Evolutionary conservation across 2,113 vertebrate genomes (phyloP), one percentile per base, ranked within the genome.

Genomic region (Festucalex cinctus): DNA sequence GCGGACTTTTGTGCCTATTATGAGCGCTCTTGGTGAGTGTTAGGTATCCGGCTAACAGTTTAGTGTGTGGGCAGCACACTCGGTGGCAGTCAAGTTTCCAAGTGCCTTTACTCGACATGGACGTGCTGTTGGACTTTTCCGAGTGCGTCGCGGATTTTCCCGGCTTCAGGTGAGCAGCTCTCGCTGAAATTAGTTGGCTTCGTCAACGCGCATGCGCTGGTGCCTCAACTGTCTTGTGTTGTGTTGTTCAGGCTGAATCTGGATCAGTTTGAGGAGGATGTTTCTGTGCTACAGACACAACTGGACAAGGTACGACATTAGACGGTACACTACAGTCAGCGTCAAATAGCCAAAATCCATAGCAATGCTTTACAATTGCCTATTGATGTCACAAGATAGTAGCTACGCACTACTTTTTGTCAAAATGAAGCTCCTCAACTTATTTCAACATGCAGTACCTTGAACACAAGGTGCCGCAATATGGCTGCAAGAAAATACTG

Each of bases 61-160:
- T 39, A 14, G 17, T 19, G 12, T 1, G 58, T 1, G 48, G 24
- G 19, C 12, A 77, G 70, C 65, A 1, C 2, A 6, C 43, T 19
- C 46, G 0, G 46, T 3, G 44, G 79, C 67, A 56, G 43, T 0
- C 8, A 14, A 24, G 24, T 56, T 56, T 49, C 3, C 7, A 48
- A 20, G 3, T 24, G 24, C 41, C 43, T 19, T 2, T 61, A 5
- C 20, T 10, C 24, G 46, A 22, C 68, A 93, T 93, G 92, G 87
- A 91, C 22, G 20, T 66, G 1, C 76, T 87, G 59, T 77, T 93
- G 83, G 89, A 91, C 70, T 93, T 91, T 44, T 86, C 91, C 67
- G 91, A 92, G n/a, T 91, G 91, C 36, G 74, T 92, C 32, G 74
- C 73, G 59, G 90, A 93, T 75, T 91, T 91, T 12, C 92, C 92